Percentiles rank a stretch among this genome's conserved stretches.
phyloP scores from a whole-genome alignment of 2,113 vertebrate genomes.

The Lichenostomus cassidix region DNA sequence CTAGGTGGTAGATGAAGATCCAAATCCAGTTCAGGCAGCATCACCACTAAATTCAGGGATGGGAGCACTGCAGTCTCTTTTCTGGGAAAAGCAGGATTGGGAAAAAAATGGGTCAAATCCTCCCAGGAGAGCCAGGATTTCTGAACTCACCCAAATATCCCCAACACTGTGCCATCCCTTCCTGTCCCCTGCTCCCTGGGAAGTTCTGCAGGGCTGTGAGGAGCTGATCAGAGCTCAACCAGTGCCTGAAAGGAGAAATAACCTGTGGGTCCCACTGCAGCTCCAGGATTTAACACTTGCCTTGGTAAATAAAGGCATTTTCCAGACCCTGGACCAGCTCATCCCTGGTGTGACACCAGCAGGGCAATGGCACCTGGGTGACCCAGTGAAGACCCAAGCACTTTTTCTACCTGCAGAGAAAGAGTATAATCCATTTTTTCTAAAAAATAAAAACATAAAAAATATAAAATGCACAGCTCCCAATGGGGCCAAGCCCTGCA shows the following conservation, averaged over 20 bases:
- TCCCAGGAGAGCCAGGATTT: background rate
- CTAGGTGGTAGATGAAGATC: background rate
- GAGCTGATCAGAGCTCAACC: accelerated
- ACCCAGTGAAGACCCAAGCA: background rate
- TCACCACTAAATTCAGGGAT: background rate
- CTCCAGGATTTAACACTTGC: background rate
- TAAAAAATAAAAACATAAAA: accelerated
- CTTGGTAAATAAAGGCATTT: background rate
- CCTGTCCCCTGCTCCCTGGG: background rate
- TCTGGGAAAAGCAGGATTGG: background rate
- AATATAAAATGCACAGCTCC: background rate
- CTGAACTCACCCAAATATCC: background rate
- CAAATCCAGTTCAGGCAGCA: background rate
- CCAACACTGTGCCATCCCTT: background rate
- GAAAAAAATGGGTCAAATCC: background rate
- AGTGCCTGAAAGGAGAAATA: background rate
- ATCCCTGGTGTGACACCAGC: background rate
- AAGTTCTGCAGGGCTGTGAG: background rate
- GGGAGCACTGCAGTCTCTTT: background rate
- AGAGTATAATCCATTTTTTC: background rate
- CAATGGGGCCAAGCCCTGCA: background rate
- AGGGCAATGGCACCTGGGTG: background rate
- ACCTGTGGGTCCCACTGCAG: no score
- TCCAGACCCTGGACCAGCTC: background rate
- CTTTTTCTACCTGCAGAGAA: background rate